These are phyloP conservation scores for Actinia equina DNA, from an alignment of 64 coral and sea anemone species.

Conservation along the genomic window DNA sequence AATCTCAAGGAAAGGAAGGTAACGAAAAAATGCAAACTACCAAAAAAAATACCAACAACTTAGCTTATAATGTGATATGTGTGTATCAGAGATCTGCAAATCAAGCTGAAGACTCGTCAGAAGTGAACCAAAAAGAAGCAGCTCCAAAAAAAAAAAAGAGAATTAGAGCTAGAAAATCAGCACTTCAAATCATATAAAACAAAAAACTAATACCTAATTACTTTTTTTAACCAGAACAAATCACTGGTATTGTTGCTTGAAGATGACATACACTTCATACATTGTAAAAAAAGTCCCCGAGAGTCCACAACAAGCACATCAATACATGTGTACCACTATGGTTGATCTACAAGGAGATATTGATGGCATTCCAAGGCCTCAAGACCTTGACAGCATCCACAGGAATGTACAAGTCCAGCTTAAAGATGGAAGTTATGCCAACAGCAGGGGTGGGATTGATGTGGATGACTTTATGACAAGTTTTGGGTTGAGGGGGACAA, in stretches of 20 bases:
- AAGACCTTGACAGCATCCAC: neutral
- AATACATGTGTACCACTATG: conserved; percentile 10
- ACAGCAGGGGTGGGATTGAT: neutral
- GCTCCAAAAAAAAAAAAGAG: no score
- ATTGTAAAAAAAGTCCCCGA: conserved; percentile 9
- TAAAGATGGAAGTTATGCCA: neutral
- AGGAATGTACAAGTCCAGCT: neutral
- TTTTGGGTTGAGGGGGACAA: neutral
- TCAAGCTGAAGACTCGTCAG: no score
- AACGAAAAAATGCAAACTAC: no score
- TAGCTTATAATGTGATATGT: no score
- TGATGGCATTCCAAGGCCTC: neutral
- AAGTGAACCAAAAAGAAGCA: no score
- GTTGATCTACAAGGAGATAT: neutral
- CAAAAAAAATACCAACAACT: no score
- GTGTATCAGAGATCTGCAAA: no score
- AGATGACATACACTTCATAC: conserved; percentile 35
- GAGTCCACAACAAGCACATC: neutral
- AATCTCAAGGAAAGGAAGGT: no score
- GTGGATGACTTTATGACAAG: neutral
- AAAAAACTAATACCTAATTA: no score
- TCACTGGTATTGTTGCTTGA: neutral
- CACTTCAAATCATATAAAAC: no score
- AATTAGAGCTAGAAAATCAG: no score
- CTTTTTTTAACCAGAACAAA: neutral